phyloP scores from a whole-genome alignment of 1,140 invertebrate genomes.

The Neodiprion pinetum region DNA sequence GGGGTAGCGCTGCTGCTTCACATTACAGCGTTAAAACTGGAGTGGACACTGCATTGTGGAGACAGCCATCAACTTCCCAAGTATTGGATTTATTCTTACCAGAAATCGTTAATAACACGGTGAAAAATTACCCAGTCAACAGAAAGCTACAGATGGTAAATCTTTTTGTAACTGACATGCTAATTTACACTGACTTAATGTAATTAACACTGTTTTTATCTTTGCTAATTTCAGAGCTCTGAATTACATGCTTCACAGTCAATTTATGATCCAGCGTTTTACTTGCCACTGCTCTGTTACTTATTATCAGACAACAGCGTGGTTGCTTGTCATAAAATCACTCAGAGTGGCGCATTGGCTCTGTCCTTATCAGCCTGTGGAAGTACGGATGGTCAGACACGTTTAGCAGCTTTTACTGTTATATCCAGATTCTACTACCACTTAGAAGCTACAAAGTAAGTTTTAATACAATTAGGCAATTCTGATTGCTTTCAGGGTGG shows the following conservation, averaged over 20 bases:
- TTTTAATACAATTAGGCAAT: constrained; percentile 19
- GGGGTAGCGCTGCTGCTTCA: constrained; percentile 77
- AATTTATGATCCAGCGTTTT: constrained; percentile 77
- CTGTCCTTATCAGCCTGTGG: constrained; percentile 70
- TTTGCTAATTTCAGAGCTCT: not conserved
- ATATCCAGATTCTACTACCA: constrained; percentile 73
- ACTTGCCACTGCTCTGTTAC: constrained; percentile 72
- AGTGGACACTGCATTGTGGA: constrained; percentile 68
- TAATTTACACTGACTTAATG: no score
- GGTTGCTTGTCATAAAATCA: constrained; percentile 71
- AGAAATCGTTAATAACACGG: constrained; percentile 69
- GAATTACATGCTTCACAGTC: not conserved
- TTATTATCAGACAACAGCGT: constrained; percentile 70
- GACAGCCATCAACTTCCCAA: constrained; percentile 73
- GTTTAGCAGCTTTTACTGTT: constrained; percentile 71
- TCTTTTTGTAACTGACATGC: no score
- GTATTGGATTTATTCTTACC: constrained; percentile 74
- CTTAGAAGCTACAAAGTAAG: constrained; percentile 70
- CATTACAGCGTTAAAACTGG: constrained; percentile 74
- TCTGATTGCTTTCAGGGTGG: not conserved
- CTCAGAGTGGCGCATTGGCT: constrained; percentile 69
- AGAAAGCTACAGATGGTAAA: constrained; percentile 44
- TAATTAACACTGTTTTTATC: not conserved
- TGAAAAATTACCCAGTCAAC: constrained; percentile 71
- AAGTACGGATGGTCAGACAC: constrained; percentile 65